These are phyloP conservation scores for Elachura formosa DNA, from an alignment of 2,113 vertebrate species.

Conservation along the genomic window DNA sequence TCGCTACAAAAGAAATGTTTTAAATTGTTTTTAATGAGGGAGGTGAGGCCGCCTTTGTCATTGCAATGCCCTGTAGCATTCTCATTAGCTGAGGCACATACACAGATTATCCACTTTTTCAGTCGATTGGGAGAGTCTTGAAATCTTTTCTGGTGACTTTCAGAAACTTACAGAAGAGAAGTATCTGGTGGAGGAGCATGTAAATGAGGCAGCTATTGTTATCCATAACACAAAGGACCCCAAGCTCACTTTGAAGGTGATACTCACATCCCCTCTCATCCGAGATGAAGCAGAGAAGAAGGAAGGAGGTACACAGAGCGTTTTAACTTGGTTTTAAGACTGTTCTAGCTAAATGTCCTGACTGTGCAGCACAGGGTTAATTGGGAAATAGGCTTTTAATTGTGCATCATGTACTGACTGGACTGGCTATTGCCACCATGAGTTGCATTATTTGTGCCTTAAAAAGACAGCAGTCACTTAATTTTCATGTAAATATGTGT, in stretches of 20 bases:
- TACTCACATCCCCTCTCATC: slow-evolving; percentile 91
- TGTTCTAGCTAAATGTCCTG: slow-evolving; percentile 15
- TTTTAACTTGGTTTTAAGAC: slow-evolving; percentile 43
- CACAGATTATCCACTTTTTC: slow-evolving; percentile 6
- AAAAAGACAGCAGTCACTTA: not conserved
- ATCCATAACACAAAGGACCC: slow-evolving; percentile 87
- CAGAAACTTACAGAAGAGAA: slow-evolving; percentile 97
- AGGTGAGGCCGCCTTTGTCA: not conserved
- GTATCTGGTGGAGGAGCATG: slow-evolving; percentile 86
- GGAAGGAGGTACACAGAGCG: slow-evolving; percentile 80
- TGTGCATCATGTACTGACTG: not conserved
- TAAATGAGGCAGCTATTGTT: slow-evolving; percentile 90
- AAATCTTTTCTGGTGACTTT: slow-evolving; percentile 72
- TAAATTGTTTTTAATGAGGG: not conserved
- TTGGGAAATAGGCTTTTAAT: slow-evolving; percentile 13
- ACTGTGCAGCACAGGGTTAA: slow-evolving; percentile 54
- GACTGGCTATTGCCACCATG: not conserved
- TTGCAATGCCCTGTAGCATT: not conserved
- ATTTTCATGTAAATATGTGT: not conserved
- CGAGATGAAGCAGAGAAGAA: slow-evolving; percentile 82
- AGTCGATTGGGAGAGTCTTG: slow-evolving; percentile 31
- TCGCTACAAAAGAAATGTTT: not conserved
- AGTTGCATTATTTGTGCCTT: not conserved
- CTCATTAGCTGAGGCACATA: not conserved
- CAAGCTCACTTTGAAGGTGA: slow-evolving; percentile 91